phyloP scores from a whole-genome alignment of 2,797 vertebrate genomes.

The Hemitrygon akajei region DNA sequence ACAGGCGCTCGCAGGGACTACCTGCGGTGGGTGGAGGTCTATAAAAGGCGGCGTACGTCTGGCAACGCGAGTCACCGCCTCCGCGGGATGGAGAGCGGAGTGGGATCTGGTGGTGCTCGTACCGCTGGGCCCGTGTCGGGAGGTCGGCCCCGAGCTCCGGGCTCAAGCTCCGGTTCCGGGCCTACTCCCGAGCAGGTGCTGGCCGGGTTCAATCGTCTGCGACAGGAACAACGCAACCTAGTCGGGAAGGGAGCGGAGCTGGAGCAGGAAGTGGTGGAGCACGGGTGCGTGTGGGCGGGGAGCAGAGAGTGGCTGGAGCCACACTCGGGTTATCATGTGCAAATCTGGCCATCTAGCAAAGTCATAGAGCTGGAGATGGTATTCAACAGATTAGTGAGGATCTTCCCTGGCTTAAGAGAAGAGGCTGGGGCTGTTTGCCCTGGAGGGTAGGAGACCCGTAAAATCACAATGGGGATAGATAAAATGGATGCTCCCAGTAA shows the following conservation, averaged over 20 bases:
- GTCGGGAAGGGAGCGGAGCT: constrained; percentile 82
- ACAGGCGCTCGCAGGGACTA: no score
- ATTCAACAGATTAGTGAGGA: no score
- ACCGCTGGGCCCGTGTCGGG: not conserved
- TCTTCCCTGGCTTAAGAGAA: no score
- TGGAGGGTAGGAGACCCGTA: no score
- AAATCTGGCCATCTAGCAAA: no score
- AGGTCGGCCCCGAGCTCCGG: not conserved
- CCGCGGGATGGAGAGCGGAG: not conserved
- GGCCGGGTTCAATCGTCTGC: constrained; percentile 80
- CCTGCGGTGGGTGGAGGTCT: not conserved
- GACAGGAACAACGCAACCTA: constrained; percentile 81
- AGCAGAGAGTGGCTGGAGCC: not conserved
- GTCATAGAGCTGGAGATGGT: no score
- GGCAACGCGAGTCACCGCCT: not conserved
- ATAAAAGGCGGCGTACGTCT: not conserved
- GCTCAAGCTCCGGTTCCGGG: no score
- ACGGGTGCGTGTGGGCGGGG: constrained; percentile 59
- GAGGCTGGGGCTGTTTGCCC: no score
- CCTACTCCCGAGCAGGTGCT: constrained; percentile 65
- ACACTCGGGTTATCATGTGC: no score
- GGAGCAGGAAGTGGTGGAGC: constrained; percentile 88
- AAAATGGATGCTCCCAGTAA: no score
- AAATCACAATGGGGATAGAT: no score
- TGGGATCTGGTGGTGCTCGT: not conserved